Evolutionary conservation across 2,797 vertebrate genomes (phyloP).

Genomic region (Onychomys torridus): DNA sequence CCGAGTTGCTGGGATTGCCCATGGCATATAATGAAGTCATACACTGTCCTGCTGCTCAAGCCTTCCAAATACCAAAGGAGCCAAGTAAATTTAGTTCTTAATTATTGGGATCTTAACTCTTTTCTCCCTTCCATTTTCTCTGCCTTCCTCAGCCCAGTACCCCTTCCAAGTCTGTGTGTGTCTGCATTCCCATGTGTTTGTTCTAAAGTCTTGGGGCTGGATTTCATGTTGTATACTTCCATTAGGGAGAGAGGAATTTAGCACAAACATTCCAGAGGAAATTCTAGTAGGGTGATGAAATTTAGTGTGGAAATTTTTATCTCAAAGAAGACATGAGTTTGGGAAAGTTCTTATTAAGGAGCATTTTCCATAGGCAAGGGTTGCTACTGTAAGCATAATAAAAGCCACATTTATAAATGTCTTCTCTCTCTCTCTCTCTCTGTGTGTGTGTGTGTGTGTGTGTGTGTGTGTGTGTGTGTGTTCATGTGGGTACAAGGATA

Average conservation of each 20-base stretch:
- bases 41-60: constrained; percentile 61
- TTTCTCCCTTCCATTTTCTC: background rate
- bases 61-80: constrained; percentile 56
- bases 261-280: constrained; percentile 81
- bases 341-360: constrained; percentile 77
- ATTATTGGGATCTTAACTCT: constrained; percentile 62
- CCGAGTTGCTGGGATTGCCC: constrained; percentile 45
- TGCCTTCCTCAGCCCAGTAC: background rate
- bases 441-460: background rate
- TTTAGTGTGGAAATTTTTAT: constrained; percentile 77
- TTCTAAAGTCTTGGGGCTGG: constrained; percentile 54
- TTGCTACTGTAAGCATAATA: constrained; percentile 49
- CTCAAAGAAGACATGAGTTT: constrained; percentile 69
- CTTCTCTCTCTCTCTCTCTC: too few relatives aligned
- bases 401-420: constrained; percentile 54
- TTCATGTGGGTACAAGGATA: background rate
- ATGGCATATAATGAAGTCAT: constrained; percentile 61
- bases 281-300: constrained; percentile 81
- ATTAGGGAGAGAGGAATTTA: constrained; percentile 75
- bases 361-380: constrained; percentile 62
- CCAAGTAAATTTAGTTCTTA: constrained; percentile 67
- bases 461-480: background rate
- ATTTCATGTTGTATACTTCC: constrained; percentile 70
- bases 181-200: background rate
- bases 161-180: background rate